Evolutionary conservation across 2,888 invertebrate species (phyloP), one percentile per base, ranked within the genome.

Genomic region (Ferrisia virgata): DNA sequence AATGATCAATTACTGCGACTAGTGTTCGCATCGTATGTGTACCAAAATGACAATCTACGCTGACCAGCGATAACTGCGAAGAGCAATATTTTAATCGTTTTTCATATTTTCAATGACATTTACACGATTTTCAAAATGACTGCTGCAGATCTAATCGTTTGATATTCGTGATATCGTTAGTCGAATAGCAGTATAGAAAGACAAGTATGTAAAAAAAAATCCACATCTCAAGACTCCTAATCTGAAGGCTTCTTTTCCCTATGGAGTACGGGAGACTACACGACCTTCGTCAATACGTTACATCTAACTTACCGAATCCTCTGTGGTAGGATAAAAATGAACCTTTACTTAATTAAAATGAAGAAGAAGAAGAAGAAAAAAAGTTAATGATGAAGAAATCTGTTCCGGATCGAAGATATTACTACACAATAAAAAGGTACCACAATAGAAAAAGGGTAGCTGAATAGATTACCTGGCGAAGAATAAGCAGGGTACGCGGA

Each of bases 311-410:
- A 64, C 64, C 64, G 15, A 64, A 64, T 64, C 31, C 64, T 64
- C 64, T 31, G 11, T 31, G 11, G 28, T 64, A 76, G 72, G 72
- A 64, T 36, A 36, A 36, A n/a, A 76, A 76, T 36, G 36, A 76
- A 76, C 72, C 72, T 36, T 76, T 36, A 36, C 33, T 76, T 76
- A 76, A 76, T 76, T 76, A 76, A 64, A 64, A 64, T 13, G 64
- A 64, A 28, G 22, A 53, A 53, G n/a, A n/a, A n/a, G n/a, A 53
- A 53, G 22, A 53, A 36, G 4, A 36, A 36, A 36, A 58, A 58
- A 58, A 58, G 72, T 76, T 76, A 76, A 76, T 76, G 72, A 76
- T 76, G 72, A 69, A 69, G 69, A 76, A 76, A 76, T 76, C 72
- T 36, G 72, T 76, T 76, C 31, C 72, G 72, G 72, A 76, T 76